Evolutionary conservation across 2,888 invertebrate genomes (phyloP), one percentile per base, ranked within the genome.

Genomic region (Punctoribates punctum): DNA sequence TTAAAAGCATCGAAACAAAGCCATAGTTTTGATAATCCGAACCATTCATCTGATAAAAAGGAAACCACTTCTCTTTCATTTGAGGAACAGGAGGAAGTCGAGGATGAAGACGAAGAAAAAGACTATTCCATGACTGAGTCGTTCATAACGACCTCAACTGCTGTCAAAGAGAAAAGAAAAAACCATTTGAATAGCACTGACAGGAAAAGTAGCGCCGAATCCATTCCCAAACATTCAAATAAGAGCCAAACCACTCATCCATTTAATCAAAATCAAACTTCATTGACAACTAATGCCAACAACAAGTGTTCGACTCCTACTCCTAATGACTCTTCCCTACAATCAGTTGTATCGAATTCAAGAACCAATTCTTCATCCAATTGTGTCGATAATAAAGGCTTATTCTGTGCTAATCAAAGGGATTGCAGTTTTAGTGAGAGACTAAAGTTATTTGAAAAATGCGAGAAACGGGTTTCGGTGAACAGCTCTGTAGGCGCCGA

Each of bases 11-110:
- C 51, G 42, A 51, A 57, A 73, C 73, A 57, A 34, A 62, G 62
- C 57, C 74, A 74, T 46, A 74, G 62, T 34, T 62, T 74, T 48
- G 74, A 62, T n/a, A 17, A 20, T 15, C 62, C 29, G 17, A 62
- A 62, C 23, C 62, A 62, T 34, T 62, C 62, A 62, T 29, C 62
- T 3, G 62, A 29, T 17, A 62, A n/a, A 15, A 60, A 9, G 15
- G 13, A 60, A 5, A 1, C 62, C 25, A 62, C 29, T 13, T 34
- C 29, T 38, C 15, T 15, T 20, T 51, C 65, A 25, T 29, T 67
- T 4, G 27, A 38, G 15, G 62, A 57, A 38, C n/a, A 15, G 34
- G 76, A 76, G 11, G 62, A 23, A 74, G 76, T 73, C 25, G 73
- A 73, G 6, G 75, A 75, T 9, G 46, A 73, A 27, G 75, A 75